Evolutionary conservation across 2,888 invertebrate species (phyloP), one percentile per base, ranked within the genome.

Genomic region (Philereme vetulata): DNA sequence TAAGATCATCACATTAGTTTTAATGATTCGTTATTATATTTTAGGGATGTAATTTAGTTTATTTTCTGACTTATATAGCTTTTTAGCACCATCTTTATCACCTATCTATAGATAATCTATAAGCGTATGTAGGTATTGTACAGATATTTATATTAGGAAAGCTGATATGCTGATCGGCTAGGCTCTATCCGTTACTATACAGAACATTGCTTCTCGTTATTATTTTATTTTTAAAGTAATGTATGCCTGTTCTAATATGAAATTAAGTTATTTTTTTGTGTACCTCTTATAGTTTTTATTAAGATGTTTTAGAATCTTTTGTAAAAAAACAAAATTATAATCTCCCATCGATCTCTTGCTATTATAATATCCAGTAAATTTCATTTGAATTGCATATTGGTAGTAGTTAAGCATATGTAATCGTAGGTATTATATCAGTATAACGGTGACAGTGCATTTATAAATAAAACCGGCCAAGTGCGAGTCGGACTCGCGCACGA

Each of bases 251-350:
- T 56, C 55, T 57, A 55, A 42, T 54, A 63, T 74, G 79, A 81
- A 78, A 80, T 80, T 84, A 81, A 82, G 81, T 85, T 86, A 81
- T 80, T 81, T 80, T 81, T 85, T 80, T 5, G 35, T 48, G 51
- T 56, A 57, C 34, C 82, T 83, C 82, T 83, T 84, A 84, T 82
- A 82, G 79, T 78, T 84, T 81, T 82, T 85, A 80, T 84, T 77
- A 80, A 84, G 85, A 86, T 84, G 85, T 82, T 76, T 85, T 83
- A 82, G 77, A 74, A 79, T 80, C 77, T 80, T 83, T 47, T 42
- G 21, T 47, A 45, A 50, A 51, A 50, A 49, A 0, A n/a, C 35
- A 8, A 43, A 36, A 49, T 32, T 44, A 48, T 53, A 38, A 46
- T 40, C 10, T 45, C 38, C 45, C 47, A 48, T 54, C 34, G 46